Percentiles rank a stretch among this genome's conserved stretches.
Conservation (phyloP, 2,113 vertebrate species). For the Labeo catla region DNA sequence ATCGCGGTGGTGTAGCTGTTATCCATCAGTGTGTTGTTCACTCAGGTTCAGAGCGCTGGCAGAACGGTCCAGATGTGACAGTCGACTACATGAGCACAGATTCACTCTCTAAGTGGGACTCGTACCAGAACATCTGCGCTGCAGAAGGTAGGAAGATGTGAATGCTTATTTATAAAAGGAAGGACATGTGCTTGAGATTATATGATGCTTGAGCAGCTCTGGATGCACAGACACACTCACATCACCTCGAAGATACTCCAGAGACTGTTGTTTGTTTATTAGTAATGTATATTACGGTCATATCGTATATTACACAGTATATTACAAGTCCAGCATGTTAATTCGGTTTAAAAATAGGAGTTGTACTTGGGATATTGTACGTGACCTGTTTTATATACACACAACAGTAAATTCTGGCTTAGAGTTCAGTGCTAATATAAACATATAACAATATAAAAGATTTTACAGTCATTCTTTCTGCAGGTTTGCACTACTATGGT, state of each 20-base stretch:
- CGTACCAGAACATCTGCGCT: conserved; percentile 87
- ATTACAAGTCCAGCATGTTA: neutral
- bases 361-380: too few species aligned
- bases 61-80: conserved; percentile 81
- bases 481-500: too few species aligned
- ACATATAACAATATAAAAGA: too few species aligned
- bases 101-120: conserved; percentile 90
- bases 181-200: neutral
- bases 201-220: neutral
- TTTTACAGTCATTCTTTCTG: too few species aligned
- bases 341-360: too few species aligned
- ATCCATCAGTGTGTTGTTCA: neutral
- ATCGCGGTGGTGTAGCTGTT: neutral
- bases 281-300: neutral
- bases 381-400: too few species aligned
- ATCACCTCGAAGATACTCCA: neutral
- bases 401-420: too few species aligned
- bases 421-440: too few species aligned
- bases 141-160: conserved; percentile 81
- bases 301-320: neutral
- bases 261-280: neutral
- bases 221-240: neutral
- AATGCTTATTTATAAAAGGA: neutral
- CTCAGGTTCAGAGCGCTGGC: conserved; percentile 82
- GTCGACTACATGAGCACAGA: conserved; percentile 89